A percentile compares a stretch with the other conserved stretches of the same genome.
phyloP scores from a whole-genome alignment of 2,888 invertebrate species.

The Pecten maximus region DNA sequence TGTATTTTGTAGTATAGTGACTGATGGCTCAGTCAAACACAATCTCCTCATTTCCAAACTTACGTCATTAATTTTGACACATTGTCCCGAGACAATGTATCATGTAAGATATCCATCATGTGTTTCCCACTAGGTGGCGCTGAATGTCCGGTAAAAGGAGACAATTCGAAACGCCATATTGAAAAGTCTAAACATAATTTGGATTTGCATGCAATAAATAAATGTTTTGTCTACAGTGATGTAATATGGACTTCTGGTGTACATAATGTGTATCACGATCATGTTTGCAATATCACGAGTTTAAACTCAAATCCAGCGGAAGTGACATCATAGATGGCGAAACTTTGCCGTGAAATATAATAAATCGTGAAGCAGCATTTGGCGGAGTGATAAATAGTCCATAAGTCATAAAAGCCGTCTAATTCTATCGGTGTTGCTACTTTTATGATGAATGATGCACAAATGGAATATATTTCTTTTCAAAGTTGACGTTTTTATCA shows the following conservation, averaged over 20 bases:
- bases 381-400: not conserved
- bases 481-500: conserved; percentile 18
- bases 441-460: conserved; percentile 35
- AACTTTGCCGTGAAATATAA: not conserved
- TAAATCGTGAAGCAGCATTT: not conserved
- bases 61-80: conserved; percentile 33
- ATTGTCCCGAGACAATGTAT: conserved; percentile 30
- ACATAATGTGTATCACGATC: not conserved
- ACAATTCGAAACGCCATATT: conserved; percentile 17
- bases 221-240: not conserved
- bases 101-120: conserved; percentile 12
- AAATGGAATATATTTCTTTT: conserved; percentile 32
- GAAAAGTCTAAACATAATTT: conserved; percentile 4
- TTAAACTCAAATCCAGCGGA: not conserved
- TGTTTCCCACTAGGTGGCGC: conserved; percentile 18
- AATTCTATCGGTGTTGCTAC: not conserved
- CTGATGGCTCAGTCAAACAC: conserved; percentile 13
- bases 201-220: not conserved
- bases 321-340: not conserved
- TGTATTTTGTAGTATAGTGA: not conserved
- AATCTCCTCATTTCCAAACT: conserved; percentile 32
- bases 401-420: conserved; percentile 19
- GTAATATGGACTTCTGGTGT: not conserved
- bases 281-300: not conserved
- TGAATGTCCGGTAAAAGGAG: conserved; percentile 23